phyloP scores from a whole-genome alignment of 2,113 vertebrate species.

The Sebastes schlegelii region DNA sequence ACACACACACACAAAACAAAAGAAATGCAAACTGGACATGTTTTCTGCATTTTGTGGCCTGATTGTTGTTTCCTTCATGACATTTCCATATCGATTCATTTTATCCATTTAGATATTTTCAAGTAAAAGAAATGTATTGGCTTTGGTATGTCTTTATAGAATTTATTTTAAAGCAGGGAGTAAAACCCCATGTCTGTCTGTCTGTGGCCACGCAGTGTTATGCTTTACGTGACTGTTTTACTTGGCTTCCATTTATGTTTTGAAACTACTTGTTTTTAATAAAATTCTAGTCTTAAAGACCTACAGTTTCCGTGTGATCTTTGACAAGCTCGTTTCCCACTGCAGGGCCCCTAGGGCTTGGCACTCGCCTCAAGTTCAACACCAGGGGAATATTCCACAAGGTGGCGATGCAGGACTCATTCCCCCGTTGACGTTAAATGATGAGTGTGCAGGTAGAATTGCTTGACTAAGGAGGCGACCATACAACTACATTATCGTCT shows the following conservation, averaged over 20 bases:
- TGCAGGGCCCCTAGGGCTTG: slow-evolving; percentile 64
- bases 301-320: slow-evolving; percentile 63
- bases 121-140: slow-evolving; percentile 59
- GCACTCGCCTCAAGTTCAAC: slow-evolving; percentile 34
- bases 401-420: slow-evolving; percentile 77
- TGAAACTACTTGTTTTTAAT: slow-evolving; percentile 76
- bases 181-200: slow-evolving; percentile 43
- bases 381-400: slow-evolving; percentile 73
- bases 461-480: slow-evolving; percentile 60
- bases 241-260: slow-evolving; percentile 65
- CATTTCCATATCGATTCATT: slow-evolving; percentile 57
- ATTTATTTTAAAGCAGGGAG: slow-evolving; percentile 51
- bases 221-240: slow-evolving; percentile 54
- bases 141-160: slow-evolving; percentile 55
- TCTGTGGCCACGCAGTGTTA: slow-evolving; percentile 37
- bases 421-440: slow-evolving; percentile 60
- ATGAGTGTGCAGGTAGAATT: slow-evolving; percentile 76
- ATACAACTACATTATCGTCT: slow-evolving; percentile 52
- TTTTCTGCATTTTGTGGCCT: slow-evolving; percentile 45
- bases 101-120: slow-evolving; percentile 62
- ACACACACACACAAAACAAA: background rate
- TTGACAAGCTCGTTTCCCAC: slow-evolving; percentile 61
- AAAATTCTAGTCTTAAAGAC: slow-evolving; percentile 67
- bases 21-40: slow-evolving; percentile 25
- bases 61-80: slow-evolving; percentile 29